Percentiles rank a stretch among this genome's conserved stretches.
phyloP scores from a whole-genome alignment of 2,113 vertebrate species.

The Sylvietta virens region DNA sequence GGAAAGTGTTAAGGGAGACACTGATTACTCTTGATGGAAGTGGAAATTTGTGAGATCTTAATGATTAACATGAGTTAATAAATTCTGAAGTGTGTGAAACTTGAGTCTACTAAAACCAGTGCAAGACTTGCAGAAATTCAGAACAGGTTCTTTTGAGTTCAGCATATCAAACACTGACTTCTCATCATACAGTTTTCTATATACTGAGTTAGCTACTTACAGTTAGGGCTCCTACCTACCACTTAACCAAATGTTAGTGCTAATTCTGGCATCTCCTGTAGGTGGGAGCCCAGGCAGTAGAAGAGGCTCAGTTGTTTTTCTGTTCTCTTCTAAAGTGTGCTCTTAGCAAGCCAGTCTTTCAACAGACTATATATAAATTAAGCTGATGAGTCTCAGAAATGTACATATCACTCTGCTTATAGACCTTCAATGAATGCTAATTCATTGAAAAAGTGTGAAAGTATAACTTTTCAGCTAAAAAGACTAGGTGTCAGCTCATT shows the following conservation, averaged over 20 bases:
- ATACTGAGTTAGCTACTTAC: background rate
- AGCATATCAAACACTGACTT: background rate
- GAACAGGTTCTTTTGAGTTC: background rate
- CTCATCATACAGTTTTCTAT: background rate
- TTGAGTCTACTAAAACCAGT: background rate
- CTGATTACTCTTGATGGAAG: background rate
- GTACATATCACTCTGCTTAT: background rate
- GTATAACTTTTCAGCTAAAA: background rate
- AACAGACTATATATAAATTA: background rate
- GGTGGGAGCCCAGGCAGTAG: conserved; percentile 5
- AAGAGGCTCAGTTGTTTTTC: conserved; percentile 5
- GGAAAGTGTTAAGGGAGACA: background rate
- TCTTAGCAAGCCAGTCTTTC: conserved; percentile 11
- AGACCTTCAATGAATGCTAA: background rate
- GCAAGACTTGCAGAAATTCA: background rate
- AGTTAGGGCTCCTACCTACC: conserved; percentile 26
- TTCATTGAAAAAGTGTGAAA: conserved; percentile 26
- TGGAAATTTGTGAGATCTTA: background rate
- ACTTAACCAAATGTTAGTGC: conserved; percentile 32
- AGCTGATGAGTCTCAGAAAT: background rate
- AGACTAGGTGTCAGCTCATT: background rate
- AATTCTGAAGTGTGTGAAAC: background rate
- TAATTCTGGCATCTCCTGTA: conserved; percentile 44
- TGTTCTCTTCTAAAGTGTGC: background rate
- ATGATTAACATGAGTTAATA: background rate